These are phyloP conservation scores for Brienomyrus longianalis DNA, from an alignment of 2,113 vertebrate genomes.

Conservation along the genomic window DNA sequence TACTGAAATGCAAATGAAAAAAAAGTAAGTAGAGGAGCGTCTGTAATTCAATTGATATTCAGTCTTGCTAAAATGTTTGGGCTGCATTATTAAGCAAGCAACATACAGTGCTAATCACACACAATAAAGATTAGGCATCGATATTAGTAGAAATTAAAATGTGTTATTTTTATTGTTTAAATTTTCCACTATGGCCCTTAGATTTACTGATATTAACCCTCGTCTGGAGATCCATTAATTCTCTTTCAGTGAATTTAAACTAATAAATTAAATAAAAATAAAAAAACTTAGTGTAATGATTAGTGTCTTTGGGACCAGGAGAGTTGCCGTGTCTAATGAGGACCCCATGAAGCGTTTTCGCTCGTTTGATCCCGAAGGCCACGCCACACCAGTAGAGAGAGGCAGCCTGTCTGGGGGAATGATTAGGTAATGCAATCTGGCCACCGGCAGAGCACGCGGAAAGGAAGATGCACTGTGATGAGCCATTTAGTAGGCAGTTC, in stretches of 20 bases:
- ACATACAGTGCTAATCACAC: background rate
- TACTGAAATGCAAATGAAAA: no score
- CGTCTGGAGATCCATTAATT: background rate
- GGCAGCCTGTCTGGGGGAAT: background rate
- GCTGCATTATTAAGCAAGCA: background rate
- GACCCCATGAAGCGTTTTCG: background rate
- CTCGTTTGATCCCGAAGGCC: background rate
- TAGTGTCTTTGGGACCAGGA: background rate
- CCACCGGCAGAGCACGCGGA: background rate
- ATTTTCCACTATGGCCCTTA: background rate
- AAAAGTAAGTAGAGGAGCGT: no score
- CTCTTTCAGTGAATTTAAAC: background rate
- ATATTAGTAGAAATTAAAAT: background rate
- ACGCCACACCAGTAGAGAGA: background rate
- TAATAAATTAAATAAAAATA: background rate
- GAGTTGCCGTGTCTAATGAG: background rate
- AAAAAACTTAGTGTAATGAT: background rate
- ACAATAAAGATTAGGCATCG: background rate
- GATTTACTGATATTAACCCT: background rate
- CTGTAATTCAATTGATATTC: background rate
- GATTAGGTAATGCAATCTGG: constrained; percentile 18
- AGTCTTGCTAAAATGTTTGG: background rate
- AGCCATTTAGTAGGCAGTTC: constrained; percentile 13
- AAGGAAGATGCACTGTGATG: constrained; percentile 13
- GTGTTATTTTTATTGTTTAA: background rate